Evolutionary conservation across 2,888 invertebrate genomes (phyloP).

Genomic region (Leucophora obtusa): DNA sequence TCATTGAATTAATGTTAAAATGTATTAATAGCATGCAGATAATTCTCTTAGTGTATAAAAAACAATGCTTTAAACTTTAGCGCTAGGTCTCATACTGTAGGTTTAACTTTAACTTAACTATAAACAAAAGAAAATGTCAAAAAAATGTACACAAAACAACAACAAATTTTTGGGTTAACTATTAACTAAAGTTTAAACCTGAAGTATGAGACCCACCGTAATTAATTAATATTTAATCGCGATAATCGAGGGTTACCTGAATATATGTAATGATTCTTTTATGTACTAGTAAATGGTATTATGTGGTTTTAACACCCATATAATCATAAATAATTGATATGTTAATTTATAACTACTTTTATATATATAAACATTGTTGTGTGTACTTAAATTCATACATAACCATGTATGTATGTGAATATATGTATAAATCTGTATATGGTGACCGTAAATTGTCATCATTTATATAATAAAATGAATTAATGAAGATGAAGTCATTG

Average conservation of each 20-base stretch:
- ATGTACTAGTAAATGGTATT: not conserved
- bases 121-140: too few species aligned
- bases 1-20: too few species aligned
- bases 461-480: not conserved
- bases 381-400: not conserved
- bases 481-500: not conserved
- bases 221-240: too few species aligned
- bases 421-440: slow-evolving; percentile 9
- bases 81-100: too few species aligned
- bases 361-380: slow-evolving; percentile 29
- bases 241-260: not conserved
- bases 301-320: slow-evolving; percentile 12
- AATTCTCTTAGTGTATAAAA: too few species aligned
- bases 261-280: slow-evolving; percentile 1
- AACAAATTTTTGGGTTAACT: too few species aligned
- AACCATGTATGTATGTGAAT: slow-evolving; percentile 5
- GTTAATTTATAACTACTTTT: slow-evolving; percentile 21
- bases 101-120: too few species aligned
- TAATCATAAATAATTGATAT: slow-evolving; percentile 17
- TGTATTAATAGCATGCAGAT: too few species aligned
- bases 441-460: not conserved
- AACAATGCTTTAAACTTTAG: too few species aligned
- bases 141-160: too few species aligned
- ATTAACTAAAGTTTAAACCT: too few species aligned
- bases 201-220: too few species aligned